Evolutionary conservation across 2,797 vertebrate species (phyloP).

Genomic region (Pseudochaenichthys georgianus): DNA sequence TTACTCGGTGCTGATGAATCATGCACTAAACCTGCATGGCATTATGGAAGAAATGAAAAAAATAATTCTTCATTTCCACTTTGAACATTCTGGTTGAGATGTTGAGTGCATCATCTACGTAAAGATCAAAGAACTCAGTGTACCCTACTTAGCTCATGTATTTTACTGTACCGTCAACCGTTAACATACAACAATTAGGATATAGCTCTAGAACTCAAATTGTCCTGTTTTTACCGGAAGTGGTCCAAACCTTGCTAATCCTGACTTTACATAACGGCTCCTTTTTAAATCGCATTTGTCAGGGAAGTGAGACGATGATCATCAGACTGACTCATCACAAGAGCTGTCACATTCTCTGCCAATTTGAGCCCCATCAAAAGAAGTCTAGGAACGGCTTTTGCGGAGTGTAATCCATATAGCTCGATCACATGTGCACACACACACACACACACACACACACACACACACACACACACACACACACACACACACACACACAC

Average conservation of each 20-base stretch:
- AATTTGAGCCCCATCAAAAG: conserved; percentile 68
- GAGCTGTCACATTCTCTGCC: conserved; percentile 61
- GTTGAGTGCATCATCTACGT: conserved; percentile 38
- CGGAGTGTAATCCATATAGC: conserved; percentile 61
- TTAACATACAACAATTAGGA: conserved; percentile 60
- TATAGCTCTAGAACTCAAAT: conserved; percentile 56
- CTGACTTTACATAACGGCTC: conserved; percentile 63
- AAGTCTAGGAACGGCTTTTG: conserved; percentile 53
- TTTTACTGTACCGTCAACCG: conserved; percentile 40
- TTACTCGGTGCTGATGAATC: conserved; percentile 45
- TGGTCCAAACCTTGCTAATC: conserved; percentile 68
- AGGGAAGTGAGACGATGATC: conserved; percentile 62
- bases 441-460: neutral
- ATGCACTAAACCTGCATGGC: conserved; percentile 21
- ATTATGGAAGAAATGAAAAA: conserved; percentile 31
- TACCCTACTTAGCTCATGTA: conserved; percentile 43
- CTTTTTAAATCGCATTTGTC: conserved; percentile 78
- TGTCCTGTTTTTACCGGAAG: conserved; percentile 57
- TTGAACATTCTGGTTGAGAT: conserved; percentile 32
- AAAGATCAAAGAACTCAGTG: conserved; percentile 51
- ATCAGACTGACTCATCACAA: conserved; percentile 56
- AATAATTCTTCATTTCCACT: conserved; percentile 30
- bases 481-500: conserved; percentile 25
- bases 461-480: conserved; percentile 16
- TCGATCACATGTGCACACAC: conserved; percentile 32